These are phyloP conservation scores for Ylistrum balloti DNA, from an alignment of 1,140 invertebrate genomes.

Conservation along the genomic window DNA sequence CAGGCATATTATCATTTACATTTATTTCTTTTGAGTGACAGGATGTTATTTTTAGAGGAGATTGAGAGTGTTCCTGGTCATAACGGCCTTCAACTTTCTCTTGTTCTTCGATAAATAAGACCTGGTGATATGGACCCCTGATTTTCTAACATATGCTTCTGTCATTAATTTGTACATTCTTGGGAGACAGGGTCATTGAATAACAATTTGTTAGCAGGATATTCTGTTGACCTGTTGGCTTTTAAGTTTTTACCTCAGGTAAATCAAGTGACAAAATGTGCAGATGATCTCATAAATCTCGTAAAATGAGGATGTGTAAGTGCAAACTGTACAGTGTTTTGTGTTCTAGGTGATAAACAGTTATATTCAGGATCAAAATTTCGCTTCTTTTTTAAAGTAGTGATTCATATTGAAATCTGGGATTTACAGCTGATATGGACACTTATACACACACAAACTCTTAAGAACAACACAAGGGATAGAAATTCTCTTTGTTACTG, in stretches of 20 bases:
- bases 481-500: background rate
- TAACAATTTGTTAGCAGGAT: background rate
- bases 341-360: background rate
- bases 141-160: background rate
- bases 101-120: background rate
- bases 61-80: background rate
- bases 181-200: background rate
- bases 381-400: background rate
- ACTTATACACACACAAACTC: too few relatives aligned
- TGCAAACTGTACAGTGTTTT: background rate
- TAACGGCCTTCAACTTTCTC: background rate
- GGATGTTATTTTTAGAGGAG: background rate
- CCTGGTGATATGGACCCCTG: background rate
- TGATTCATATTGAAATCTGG: background rate
- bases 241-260: background rate
- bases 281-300: background rate
- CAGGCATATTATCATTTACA: too few relatives aligned
- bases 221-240: slow-evolving; percentile 13
- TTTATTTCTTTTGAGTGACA: too few relatives aligned
- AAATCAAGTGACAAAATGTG: background rate
- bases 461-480: background rate
- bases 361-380: background rate
- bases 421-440: too few relatives aligned
- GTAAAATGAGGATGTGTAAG: background rate
- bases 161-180: background rate